Percentiles rank a stretch among this genome's conserved stretches.
Evolutionary conservation across 2,797 vertebrate genomes (phyloP).

Genomic region (Pelodytes ibericus): DNA sequence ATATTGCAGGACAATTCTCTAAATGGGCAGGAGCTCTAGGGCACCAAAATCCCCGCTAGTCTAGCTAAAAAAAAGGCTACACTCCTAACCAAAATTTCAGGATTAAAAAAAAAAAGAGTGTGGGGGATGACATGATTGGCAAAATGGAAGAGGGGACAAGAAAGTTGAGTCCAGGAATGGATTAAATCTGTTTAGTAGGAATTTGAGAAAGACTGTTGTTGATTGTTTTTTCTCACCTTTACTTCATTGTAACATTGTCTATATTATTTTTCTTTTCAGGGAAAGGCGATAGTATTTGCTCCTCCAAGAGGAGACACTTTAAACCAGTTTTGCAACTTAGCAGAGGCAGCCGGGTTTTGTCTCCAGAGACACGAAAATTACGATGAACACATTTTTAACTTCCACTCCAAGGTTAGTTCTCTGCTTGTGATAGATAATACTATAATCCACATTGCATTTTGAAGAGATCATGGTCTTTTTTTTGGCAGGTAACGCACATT

Average conservation of each 20-base stretch:
- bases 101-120: too few species aligned
- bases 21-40: too few species aligned
- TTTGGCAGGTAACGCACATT: slow-evolving; percentile 82
- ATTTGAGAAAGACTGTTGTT: too few species aligned
- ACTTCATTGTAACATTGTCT: not conserved
- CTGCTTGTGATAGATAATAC: slow-evolving; percentile 82
- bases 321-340: slow-evolving; percentile 89
- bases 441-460: slow-evolving; percentile 81
- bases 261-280: slow-evolving; percentile 72
- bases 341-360: slow-evolving; percentile 86
- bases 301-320: slow-evolving; percentile 90
- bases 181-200: too few species aligned
- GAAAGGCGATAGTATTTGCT: slow-evolving; percentile 90
- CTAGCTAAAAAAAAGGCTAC: too few species aligned
- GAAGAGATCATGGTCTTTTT: slow-evolving; percentile 82
- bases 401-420: slow-evolving; percentile 92
- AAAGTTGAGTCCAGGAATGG: too few species aligned
- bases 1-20: too few species aligned
- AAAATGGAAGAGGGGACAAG: too few species aligned
- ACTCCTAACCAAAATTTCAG: too few species aligned
- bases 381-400: slow-evolving; percentile 91
- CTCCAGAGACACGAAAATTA: slow-evolving; percentile 93
- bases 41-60: too few species aligned
- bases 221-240: too few species aligned
- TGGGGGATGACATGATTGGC: too few species aligned